Evolutionary conservation across 2,888 invertebrate species (phyloP), one percentile per base, ranked within the genome.

Genomic region (Andrena minutula): DNA sequence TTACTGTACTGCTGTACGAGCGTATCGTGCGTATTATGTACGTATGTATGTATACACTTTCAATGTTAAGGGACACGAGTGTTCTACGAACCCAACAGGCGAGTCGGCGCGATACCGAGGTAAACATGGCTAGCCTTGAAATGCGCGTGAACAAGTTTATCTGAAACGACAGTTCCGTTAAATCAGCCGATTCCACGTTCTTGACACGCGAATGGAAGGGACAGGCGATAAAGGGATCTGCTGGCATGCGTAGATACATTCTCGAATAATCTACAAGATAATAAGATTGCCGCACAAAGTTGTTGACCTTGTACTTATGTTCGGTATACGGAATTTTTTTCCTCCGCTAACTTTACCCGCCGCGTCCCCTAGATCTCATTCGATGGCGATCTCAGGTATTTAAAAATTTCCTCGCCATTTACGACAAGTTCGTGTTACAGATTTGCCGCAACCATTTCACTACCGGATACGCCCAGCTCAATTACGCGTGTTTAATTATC

Each of bases 111-210:
- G 61, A 35, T 61, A 30, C 53, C 23, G 30, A 65, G 47, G 75
- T 82, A 79, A 82, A 82, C 66, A 75, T 35, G 5, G 32, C 30
- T 77, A 77, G 66, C 81, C 71, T 81, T 71, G 74, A 60, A 64
- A 64, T 75, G 58, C 20, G 26, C 23, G 26, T n/a, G 23, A 65
- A 41, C 41, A 41, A 28, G 72, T 75, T 75, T 76, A 72, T 63
- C 66, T 41, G 23, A 28, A 26, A 28, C 23, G 41, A 32, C 41
- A 74, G n/a, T 56, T 70, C 41, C 51, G 58, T 60, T 64, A 65
- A 79, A 74, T 68, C 35, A 7, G 47, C n/a, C 10, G 23, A 60
- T 60, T 47, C 30, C 8, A 53, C 49, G 53, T 23, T 56, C 30
- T 28, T 23, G 16, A 16, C 41, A n/a, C 30, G 8, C 30, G 4